phyloP scores from a whole-genome alignment of 2,797 vertebrate genomes.

The Phrynocephalus forsythii region DNA sequence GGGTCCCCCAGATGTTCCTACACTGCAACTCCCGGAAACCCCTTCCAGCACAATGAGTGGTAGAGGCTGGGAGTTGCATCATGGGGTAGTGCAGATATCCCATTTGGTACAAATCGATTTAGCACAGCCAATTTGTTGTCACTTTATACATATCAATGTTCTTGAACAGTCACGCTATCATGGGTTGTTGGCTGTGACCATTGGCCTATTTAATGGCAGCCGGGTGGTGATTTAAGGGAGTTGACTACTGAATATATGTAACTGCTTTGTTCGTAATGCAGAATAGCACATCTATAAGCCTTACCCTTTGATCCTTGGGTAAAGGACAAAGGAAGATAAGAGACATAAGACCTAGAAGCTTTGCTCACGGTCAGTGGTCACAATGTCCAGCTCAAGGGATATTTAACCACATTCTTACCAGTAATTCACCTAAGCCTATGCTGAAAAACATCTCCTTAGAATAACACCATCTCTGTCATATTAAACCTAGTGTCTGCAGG shows the following conservation, averaged over 20 bases:
- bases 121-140: not conserved
- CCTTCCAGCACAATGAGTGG: too few species aligned
- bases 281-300: not conserved
- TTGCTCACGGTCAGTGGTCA: not conserved
- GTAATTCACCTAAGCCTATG: not conserved
- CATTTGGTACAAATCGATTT: too few species aligned
- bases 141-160: too few species aligned
- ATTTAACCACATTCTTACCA: not conserved
- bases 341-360: too few species aligned
- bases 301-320: not conserved
- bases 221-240: not conserved
- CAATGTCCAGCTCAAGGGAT: not conserved
- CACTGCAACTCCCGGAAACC: too few species aligned
- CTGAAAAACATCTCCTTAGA: not conserved
- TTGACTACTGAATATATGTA: not conserved
- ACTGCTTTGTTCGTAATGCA: not conserved
- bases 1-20: too few species aligned
- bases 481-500: not conserved
- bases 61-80: too few species aligned
- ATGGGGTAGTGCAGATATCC: too few species aligned
- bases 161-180: not conserved
- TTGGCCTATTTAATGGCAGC: not conserved
- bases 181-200: not conserved
- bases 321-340: not conserved
- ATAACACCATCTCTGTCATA: not conserved